phyloP scores from a whole-genome alignment of 2,888 invertebrate genomes.

The Caenorhabditis sinica region DNA sequence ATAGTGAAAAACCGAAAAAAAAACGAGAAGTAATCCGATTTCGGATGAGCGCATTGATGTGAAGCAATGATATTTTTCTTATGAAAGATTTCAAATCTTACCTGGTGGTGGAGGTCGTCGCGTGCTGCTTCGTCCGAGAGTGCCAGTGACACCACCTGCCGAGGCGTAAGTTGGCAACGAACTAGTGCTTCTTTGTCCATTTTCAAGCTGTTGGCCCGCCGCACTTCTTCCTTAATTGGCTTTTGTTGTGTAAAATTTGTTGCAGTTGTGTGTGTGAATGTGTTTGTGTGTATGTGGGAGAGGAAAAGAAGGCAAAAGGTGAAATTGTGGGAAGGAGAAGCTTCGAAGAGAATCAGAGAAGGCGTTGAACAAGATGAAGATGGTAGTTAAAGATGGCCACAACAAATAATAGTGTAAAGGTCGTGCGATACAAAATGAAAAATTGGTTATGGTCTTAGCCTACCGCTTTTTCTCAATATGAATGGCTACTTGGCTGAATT shows the following conservation, averaged over 20 bases:
- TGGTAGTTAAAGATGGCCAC: constrained; percentile 48
- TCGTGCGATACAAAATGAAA: constrained; percentile 51
- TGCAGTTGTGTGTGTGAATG: constrained; percentile 32
- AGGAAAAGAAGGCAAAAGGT: constrained; percentile 4
- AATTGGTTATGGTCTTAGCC: constrained; percentile 46
- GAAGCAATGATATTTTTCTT: background rate
- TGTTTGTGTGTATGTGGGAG: constrained; percentile 9
- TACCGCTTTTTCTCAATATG: constrained; percentile 27
- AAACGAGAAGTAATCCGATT: constrained; percentile 48
- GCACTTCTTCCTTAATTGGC: constrained; percentile 70
- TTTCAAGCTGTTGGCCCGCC: constrained; percentile 63
- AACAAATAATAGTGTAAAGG: constrained; percentile 64
- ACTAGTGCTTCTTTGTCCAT: constrained; percentile 70
- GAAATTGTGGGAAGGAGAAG: constrained; percentile 23
- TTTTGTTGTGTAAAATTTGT: constrained; percentile 68
- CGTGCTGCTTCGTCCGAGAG: constrained; percentile 52
- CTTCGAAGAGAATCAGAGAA: constrained; percentile 45
- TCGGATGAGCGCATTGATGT: constrained; percentile 23
- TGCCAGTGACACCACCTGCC: constrained; percentile 60
- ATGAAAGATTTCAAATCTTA: constrained; percentile 23
- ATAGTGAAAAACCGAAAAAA: background rate
- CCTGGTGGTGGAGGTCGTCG: constrained; percentile 70
- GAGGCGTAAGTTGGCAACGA: constrained; percentile 64
- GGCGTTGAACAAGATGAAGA: constrained; percentile 25
- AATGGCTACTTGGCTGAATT: constrained; percentile 58